These are phyloP conservation scores for Chloroclysta siterata DNA, from an alignment of 2,888 invertebrate species.

Conservation along the genomic window DNA sequence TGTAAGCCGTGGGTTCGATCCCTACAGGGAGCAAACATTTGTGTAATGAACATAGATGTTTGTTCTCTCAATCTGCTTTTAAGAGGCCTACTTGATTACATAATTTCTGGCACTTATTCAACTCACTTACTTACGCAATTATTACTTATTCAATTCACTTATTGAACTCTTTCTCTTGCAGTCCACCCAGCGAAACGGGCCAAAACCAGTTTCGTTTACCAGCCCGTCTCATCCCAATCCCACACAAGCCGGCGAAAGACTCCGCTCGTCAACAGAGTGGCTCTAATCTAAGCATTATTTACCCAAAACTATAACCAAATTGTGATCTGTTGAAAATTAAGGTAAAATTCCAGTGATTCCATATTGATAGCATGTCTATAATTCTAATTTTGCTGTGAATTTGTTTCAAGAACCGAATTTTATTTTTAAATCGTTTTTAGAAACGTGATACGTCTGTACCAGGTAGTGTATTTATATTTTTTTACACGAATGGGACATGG, in stretches of 20 bases:
- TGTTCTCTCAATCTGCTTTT: too few relatives aligned
- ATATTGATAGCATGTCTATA: constrained; percentile 47
- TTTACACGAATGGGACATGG: constrained; percentile 60
- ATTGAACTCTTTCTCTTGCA: constrained; percentile 42
- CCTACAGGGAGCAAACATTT: too few relatives aligned
- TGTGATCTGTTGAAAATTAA: constrained; percentile 59
- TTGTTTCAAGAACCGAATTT: constrained; percentile 46
- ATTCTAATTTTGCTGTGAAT: constrained; percentile 56
- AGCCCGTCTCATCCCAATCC: constrained; percentile 70
- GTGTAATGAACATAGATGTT: too few relatives aligned
- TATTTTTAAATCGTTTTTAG: constrained; percentile 35
- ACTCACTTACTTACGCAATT: too few relatives aligned
- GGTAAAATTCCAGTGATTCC: constrained; percentile 55
- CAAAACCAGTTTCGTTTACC: constrained; percentile 76
- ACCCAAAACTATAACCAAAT: constrained; percentile 49
- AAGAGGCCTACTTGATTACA: too few relatives aligned
- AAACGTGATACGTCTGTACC: constrained; percentile 63
- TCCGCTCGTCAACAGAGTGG: constrained; percentile 84
- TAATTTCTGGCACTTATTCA: not conserved
- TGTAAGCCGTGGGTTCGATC: too few relatives aligned
- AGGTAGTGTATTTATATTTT: constrained; percentile 67
- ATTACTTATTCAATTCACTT: not conserved
- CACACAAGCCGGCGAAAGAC: constrained; percentile 86
- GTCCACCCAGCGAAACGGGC: constrained; percentile 80
- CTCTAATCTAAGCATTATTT: constrained; percentile 62